These are phyloP conservation scores for Parasteatoda tepidariorum DNA, from an alignment of 1,140 invertebrate species.

Conservation along the genomic window DNA sequence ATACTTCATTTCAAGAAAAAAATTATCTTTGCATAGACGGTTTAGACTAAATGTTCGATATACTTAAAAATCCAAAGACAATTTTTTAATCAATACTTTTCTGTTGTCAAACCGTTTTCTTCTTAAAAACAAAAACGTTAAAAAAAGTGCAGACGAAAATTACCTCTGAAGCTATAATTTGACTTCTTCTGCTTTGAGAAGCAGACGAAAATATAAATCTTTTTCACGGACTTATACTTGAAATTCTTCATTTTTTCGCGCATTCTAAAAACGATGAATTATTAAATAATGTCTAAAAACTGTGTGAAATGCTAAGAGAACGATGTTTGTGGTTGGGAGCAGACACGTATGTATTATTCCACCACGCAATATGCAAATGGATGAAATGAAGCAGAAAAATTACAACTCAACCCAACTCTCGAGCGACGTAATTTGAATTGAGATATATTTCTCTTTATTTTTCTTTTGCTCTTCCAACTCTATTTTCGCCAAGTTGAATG, in stretches of 20 bases:
- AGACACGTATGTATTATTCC: not conserved
- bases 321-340: not conserved
- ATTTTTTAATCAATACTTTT: no score
- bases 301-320: not conserved
- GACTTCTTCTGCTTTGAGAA: no score
- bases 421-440: not conserved
- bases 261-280: not conserved
- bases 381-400: not conserved
- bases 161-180: no score
- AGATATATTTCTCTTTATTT: not conserved
- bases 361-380: slow-evolving; percentile 5
- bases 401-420: not conserved
- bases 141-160: no score
- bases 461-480: not conserved
- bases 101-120: no score
- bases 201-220: not conserved
- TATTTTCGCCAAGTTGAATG: not conserved
- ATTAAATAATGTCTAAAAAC: slow-evolving; percentile 5
- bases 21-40: no score
- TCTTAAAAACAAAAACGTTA: no score
- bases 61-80: no score
- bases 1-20: no score
- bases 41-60: no score
- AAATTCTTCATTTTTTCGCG: not conserved
- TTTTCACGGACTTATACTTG: not conserved